Evolutionary conservation across 2,113 vertebrate genomes (phyloP), one percentile per base, ranked within the genome.

Genomic region (Engystomops pustulosus): DNA sequence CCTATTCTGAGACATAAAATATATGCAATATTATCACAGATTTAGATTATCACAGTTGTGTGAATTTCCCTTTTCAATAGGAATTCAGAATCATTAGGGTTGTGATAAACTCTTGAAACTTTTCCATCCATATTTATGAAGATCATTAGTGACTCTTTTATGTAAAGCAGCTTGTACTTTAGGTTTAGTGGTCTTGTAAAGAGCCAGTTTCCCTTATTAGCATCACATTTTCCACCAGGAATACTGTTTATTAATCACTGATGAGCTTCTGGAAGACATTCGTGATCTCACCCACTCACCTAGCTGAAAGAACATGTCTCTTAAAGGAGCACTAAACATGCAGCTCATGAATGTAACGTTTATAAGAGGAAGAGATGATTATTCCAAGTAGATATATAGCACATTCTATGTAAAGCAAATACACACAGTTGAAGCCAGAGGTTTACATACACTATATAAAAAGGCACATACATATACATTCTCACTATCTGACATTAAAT

Each of bases 211-310:
- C 30, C 60, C 30, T 65, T 32, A 65, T 65, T 34, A 65, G 60
- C 27, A 32, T 65, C 60, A 65, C 60, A 65, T 65, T 65, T 65
- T 65, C 60, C 14, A 32, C 60, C 25, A 32, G 30, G 60, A 65
- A 65, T 18, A 65, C 15, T 32, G 60, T 32, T 65, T 65, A 65
- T 65, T 65, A 65, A 65, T 65, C 27, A 65, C 60, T 65, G 60
- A 65, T 65, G 60, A 65, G 60, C 60, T 65, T 34, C 23, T 3
- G 60, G 60, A 65, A 32, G 60, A 65, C 6, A 65, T 65, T 65
- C 6, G 60, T 32, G 60, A 65, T 65, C 60, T 65, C 60, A 65
- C 60, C 27, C 60, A 65, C 60, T 65, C 60, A 65, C 27, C 27
- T 32, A 65, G 14, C 60, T 32, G 60, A 32, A 65, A 18, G 58